phyloP scores from a whole-genome alignment of 2,888 invertebrate species.

The Conomelus anceps region DNA sequence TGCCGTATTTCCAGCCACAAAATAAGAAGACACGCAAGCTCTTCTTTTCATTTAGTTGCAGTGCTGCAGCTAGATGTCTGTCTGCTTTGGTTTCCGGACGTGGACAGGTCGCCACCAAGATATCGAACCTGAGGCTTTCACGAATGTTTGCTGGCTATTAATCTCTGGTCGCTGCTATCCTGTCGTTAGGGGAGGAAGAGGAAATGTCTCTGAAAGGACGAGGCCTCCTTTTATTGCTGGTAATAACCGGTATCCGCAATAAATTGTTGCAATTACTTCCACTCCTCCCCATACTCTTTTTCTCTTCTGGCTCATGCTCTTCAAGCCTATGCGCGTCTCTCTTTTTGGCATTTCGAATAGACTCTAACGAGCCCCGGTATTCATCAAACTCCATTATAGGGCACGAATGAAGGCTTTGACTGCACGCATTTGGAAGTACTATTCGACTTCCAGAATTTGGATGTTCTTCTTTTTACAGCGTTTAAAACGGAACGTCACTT shows the following conservation, averaged over 20 bases:
- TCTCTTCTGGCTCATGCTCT: background rate
- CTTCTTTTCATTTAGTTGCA: no score
- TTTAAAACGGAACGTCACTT: background rate
- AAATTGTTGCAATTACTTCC: background rate
- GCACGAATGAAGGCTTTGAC: background rate
- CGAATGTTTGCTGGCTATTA: background rate
- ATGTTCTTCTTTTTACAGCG: background rate
- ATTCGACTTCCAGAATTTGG: background rate
- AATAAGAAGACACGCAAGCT: background rate
- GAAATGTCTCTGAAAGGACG: background rate
- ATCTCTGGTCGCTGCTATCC: background rate
- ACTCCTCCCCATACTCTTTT: background rate
- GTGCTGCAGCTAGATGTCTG: background rate
- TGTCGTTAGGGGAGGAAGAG: background rate
- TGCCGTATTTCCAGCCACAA: background rate
- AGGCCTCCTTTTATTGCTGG: background rate
- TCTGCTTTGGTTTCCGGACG: background rate
- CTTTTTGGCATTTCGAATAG: background rate
- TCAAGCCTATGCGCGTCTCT: background rate
- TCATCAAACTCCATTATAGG: background rate
- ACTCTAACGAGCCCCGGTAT: background rate
- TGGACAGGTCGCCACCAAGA: background rate
- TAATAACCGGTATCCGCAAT: background rate
- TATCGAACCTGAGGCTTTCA: background rate
- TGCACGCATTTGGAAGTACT: background rate